phyloP scores from a whole-genome alignment of 2,797 vertebrate species.

The Sebastes vulpes region DNA sequence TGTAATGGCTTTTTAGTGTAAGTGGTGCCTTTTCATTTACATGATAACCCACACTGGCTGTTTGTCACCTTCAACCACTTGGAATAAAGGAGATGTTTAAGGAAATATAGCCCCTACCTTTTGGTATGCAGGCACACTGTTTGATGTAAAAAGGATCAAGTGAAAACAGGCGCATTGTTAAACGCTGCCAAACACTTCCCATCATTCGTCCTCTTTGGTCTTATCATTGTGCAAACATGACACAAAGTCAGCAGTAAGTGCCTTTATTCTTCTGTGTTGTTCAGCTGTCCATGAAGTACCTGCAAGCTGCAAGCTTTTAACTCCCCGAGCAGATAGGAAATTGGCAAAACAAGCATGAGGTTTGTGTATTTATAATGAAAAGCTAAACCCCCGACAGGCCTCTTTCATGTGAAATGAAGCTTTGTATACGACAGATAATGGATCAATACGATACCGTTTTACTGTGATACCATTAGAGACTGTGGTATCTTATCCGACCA shows the following conservation, averaged over 20 bases:
- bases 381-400: neutral
- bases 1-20: conserved; percentile 54
- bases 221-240: conserved; percentile 54
- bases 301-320: conserved; percentile 30
- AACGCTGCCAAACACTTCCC: conserved; percentile 33
- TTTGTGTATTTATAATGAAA: conserved; percentile 13
- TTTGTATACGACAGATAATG: conserved; percentile 9
- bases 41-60: conserved; percentile 32
- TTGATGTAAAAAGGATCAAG: conserved; percentile 40
- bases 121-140: conserved; percentile 6
- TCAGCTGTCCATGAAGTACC: conserved; percentile 34
- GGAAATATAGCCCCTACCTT: conserved; percentile 5
- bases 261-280: conserved; percentile 30
- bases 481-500: conserved; percentile 48
- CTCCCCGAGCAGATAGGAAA: conserved; percentile 24
- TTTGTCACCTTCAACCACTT: conserved; percentile 40
- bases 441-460: conserved; percentile 40
- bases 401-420: conserved; percentile 36
- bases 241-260: conserved; percentile 31
- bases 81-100: conserved; percentile 37
- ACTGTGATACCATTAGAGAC: conserved; percentile 47
- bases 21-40: conserved; percentile 52
- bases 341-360: conserved; percentile 21
- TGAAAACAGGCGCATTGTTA: conserved; percentile 24
- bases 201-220: conserved; percentile 33